phyloP scores from a whole-genome alignment of 2,888 invertebrate genomes.

The Clanis bilineata region DNA sequence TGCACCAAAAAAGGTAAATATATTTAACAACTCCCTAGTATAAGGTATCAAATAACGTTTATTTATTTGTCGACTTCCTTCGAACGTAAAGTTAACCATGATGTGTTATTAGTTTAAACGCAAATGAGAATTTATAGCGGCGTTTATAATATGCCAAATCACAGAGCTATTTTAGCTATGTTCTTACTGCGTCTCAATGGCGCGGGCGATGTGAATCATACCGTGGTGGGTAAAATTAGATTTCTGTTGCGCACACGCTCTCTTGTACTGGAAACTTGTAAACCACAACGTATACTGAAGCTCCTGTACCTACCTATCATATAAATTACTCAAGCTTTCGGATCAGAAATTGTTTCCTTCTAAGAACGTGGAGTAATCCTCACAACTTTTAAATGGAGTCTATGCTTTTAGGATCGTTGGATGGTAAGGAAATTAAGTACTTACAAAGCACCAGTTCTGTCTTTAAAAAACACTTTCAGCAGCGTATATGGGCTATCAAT shows the following conservation, averaged over 20 bases:
- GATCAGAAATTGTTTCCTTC: too few relatives aligned
- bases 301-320: too few relatives aligned
- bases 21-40: not conserved
- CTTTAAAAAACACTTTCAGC: too few relatives aligned
- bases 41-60: not conserved
- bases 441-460: too few relatives aligned
- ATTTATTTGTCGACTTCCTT: not conserved
- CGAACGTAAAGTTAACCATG: not conserved
- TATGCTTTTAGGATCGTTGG: too few relatives aligned
- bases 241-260: constrained; percentile 41
- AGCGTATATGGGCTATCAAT: too few relatives aligned
- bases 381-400: too few relatives aligned
- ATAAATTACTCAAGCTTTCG: too few relatives aligned
- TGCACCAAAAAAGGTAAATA: not conserved
- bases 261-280: constrained; percentile 20
- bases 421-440: too few relatives aligned
- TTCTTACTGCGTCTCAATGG: constrained; percentile 66
- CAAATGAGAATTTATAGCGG: constrained; percentile 4
- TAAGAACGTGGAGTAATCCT: too few relatives aligned
- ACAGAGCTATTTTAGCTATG: constrained; percentile 50
- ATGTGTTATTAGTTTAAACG: not conserved
- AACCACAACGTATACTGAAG: not conserved
- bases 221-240: constrained; percentile 55
- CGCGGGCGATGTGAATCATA: constrained; percentile 62
- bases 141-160: constrained; percentile 41